Base-by-base conservation (phyloP, 2,888 invertebrate genomes). In the Eilema depressum region DNA sequence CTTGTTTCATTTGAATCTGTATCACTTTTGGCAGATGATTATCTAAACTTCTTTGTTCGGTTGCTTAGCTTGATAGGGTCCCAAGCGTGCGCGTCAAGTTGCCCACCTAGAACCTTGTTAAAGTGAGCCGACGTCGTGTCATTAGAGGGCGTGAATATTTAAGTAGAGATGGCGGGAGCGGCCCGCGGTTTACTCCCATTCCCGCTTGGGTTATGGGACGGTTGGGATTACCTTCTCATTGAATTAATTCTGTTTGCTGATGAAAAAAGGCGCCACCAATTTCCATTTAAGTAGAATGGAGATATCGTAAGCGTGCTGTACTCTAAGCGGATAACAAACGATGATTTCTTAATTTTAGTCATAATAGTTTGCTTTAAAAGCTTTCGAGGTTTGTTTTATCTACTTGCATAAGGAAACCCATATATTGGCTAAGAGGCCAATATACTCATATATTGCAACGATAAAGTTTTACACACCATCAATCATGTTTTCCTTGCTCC, bases 111-210 rank as follows among this genome's bases (percentile, higher is more conserved):
- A 86, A 88, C 89, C 86, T 87, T 90, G 90, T 91, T 88, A 86
- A 84, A 90, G 87, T 86, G 87, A 88, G 83, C 86, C 89, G 86
- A 85, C 88, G 86, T 86, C 90, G 91, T 92, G 92, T 93, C 93
- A 93, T 93, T 93, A 93, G 91, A 90, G 91, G 92, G 91, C 89
- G 89, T 93, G 92, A 94, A 94, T 94, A 93, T 93, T 93, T 93
- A 91, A 94, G 89, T 87, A 87, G 89, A 90, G 86, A 87, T 85
- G 91, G 89, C 89, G 90, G 88, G 89, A 86, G 86, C 88, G 86
- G 85, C 82, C 86, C 89, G 87, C 89, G 88, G 88, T 86, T 86
- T 86, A 81, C 87, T 88, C 87, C 83, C 87, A 82, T 85, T 87
- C 88, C 88, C 89, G 88, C 86, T 86, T 85, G 86, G 86, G 86